Evolutionary conservation across 2,797 vertebrate genomes (phyloP), one percentile per base, ranked within the genome.

Genomic region (Hirundo rustica): DNA sequence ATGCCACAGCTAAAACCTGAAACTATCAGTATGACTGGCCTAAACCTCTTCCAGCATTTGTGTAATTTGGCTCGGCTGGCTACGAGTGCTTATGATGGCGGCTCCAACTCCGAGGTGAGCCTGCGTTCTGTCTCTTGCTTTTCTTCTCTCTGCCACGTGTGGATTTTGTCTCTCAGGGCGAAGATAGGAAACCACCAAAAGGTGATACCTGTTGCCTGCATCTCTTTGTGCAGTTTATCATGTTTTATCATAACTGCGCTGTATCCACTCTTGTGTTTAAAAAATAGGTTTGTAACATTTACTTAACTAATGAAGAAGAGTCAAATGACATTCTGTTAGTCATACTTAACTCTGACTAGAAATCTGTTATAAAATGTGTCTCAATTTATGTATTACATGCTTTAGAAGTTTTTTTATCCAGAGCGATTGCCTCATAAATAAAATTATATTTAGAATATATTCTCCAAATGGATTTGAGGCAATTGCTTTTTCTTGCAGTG

Each of bases 1-100:
- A 99, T 99, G 99, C 99, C 99, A 19, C 99, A 99, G 95, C 96
- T 99, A 64, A 99, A 99, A 96, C 99, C 99, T 13, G 99, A 99
- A 98, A 99, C 99, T 6, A 99, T 99, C 97, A 99, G 99, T 92
- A 99, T 99, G 99, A 99, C 99, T 5, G 99, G 99, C 48, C 98
- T 99, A 65, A 99, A 99, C 97, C 98, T 99, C 54, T 99, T 99
- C 94, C 99, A 99, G 91, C 99, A 99, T 96, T 98, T 99, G 32
- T 99, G 99, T 97, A 99, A 99, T 95, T 98, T 99, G 97, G 99
- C 99, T 67, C 99, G 99, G 9, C 97, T 99, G 91, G 99, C 99
- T 92, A 99, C 99, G 57, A 99, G 99, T 72, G 98, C 99, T 1
- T 99, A 99, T 55, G 99, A 99, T 96, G 99, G 98, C 74, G 98